Conservation (phyloP, 92 coral and sea anemone species). For the Micromussa lordhowensis region DNA sequence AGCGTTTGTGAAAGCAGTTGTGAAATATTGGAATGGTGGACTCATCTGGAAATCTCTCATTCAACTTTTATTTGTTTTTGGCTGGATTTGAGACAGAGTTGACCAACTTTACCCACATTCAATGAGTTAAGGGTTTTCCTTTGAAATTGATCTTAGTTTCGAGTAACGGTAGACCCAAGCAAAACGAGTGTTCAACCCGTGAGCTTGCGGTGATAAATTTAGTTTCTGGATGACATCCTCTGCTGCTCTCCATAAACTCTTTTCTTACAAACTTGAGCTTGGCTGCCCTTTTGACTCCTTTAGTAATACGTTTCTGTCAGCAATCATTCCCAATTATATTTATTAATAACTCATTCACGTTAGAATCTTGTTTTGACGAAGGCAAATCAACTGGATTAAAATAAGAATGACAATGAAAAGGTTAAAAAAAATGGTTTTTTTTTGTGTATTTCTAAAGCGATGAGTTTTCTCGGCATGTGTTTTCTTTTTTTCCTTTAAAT, state of each 20-base stretch:
- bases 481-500: background rate
- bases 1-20: too few species aligned
- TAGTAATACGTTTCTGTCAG: background rate
- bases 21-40: too few species aligned
- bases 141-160: too few species aligned
- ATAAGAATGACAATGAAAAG: background rate
- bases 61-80: too few species aligned
- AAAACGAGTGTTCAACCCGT: background rate
- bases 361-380: background rate
- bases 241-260: background rate
- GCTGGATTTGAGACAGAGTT: too few species aligned
- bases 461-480: background rate
- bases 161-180: too few species aligned
- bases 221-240: background rate
- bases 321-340: background rate
- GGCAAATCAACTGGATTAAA: background rate
- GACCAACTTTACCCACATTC: too few species aligned
- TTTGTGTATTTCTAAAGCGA: background rate
- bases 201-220: background rate
- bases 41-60: too few species aligned
- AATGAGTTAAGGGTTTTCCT: too few species aligned
- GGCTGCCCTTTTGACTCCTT: background rate
- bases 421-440: background rate
- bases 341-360: background rate
- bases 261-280: background rate